Evolutionary conservation across 2,888 invertebrate genomes (phyloP).

Genomic region (Brachyptera risi): DNA sequence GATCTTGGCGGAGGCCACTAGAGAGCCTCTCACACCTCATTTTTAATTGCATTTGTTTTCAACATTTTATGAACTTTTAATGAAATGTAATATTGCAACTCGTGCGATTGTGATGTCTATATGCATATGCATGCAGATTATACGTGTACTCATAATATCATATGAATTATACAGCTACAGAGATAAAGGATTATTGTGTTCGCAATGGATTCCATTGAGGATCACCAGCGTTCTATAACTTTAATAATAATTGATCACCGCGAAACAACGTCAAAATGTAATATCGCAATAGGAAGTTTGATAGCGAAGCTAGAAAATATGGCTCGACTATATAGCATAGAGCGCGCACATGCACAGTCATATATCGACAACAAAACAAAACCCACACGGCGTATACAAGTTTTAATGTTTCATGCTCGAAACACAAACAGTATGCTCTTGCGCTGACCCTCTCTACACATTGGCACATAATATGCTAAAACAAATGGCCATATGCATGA

Average conservation of each 20-base stretch:
- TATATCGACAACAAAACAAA: conserved; percentile 20
- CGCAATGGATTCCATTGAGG: conserved; percentile 9
- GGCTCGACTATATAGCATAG: not conserved
- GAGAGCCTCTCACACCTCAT: not conserved
- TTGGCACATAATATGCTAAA: conserved; percentile 4
- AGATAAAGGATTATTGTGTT: conserved; percentile 19
- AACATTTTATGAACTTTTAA: conserved; percentile 1
- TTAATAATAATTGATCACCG: conserved; percentile 22
- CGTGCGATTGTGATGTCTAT: not conserved
- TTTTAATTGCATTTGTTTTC: conserved; percentile 1
- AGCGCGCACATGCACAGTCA: not conserved
- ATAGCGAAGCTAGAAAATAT: conserved; percentile 4
- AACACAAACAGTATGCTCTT: not conserved
- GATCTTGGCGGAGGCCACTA: not conserved
- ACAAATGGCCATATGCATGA: conserved; percentile 16
- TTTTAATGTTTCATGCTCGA: conserved; percentile 11
- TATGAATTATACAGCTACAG: conserved; percentile 5
- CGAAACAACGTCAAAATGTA: conserved; percentile 16
- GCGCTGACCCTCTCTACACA: not conserved
- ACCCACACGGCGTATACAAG: not conserved
- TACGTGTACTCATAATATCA: not conserved
- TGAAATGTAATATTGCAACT: no score
- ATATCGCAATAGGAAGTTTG: conserved; percentile 7
- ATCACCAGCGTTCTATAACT: conserved; percentile 6
- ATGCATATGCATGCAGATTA: not conserved